Percentiles rank a stretch among this genome's conserved stretches.
phyloP scores from a whole-genome alignment of 2,797 vertebrate species.

The Fringilla coelebs region DNA sequence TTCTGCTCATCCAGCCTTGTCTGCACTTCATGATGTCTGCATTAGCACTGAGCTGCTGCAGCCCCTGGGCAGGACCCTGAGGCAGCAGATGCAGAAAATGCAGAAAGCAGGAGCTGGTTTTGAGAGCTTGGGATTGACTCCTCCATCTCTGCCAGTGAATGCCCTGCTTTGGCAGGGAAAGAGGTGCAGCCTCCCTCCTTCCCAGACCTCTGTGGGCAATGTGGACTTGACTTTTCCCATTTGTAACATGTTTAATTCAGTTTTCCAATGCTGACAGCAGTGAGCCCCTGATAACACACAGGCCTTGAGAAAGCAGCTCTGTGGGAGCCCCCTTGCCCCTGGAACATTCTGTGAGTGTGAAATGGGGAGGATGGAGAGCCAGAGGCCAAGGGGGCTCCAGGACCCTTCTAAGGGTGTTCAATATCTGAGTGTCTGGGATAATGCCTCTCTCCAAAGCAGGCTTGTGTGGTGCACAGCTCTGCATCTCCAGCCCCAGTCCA shows the following conservation, averaged over 20 bases:
- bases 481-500: background rate
- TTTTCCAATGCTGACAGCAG: background rate
- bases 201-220: background rate
- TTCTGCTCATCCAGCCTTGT: background rate
- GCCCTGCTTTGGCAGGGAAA: background rate
- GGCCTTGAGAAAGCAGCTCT: background rate
- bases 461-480: background rate
- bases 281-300: fast-evolving
- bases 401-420: background rate
- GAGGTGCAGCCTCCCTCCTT: background rate
- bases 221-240: background rate
- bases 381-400: background rate
- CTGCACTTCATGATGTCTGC: background rate
- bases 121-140: background rate
- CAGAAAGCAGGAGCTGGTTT: background rate
- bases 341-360: fast-evolving
- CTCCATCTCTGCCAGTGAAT: background rate
- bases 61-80: background rate
- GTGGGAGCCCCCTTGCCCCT: fast-evolving
- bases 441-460: background rate
- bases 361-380: background rate
- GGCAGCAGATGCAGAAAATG: background rate
- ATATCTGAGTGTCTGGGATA: background rate
- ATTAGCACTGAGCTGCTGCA: background rate
- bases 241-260: background rate